Evolutionary conservation across 2,113 vertebrate species (phyloP).

Genomic region (Erpornis zantholeuca): DNA sequence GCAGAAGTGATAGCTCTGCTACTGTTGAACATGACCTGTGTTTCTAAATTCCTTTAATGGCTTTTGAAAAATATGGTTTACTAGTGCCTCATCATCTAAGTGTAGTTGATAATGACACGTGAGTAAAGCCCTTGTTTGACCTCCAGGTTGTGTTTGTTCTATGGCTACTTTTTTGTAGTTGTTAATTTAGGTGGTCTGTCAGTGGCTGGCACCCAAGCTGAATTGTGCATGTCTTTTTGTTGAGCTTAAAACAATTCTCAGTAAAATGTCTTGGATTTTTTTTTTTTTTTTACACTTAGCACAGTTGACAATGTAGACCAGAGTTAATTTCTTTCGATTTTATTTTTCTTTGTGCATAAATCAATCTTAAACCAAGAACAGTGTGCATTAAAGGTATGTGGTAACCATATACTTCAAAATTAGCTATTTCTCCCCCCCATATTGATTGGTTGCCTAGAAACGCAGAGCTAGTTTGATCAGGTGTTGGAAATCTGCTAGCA

Average conservation of each 20-base stretch:
- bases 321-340: not conserved
- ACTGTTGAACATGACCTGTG: not conserved
- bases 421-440: rapidly evolving
- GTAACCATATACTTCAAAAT: not conserved
- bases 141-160: not conserved
- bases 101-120: not conserved
- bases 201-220: not conserved
- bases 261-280: not conserved
- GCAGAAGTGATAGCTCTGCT: not conserved
- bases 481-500: not conserved
- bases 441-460: not conserved
- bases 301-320: not conserved
- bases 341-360: not conserved
- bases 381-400: not conserved
- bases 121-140: not conserved
- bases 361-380: not conserved
- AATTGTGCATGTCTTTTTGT: not conserved
- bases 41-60: not conserved
- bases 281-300: not conserved
- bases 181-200: not conserved
- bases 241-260: not conserved
- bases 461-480: not conserved
- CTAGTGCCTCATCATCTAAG: not conserved
- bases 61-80: not conserved
- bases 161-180: not conserved